Evolutionary conservation across 2,888 invertebrate species (phyloP), one percentile per base, ranked within the genome.

Genomic region (Unio delphinus): DNA sequence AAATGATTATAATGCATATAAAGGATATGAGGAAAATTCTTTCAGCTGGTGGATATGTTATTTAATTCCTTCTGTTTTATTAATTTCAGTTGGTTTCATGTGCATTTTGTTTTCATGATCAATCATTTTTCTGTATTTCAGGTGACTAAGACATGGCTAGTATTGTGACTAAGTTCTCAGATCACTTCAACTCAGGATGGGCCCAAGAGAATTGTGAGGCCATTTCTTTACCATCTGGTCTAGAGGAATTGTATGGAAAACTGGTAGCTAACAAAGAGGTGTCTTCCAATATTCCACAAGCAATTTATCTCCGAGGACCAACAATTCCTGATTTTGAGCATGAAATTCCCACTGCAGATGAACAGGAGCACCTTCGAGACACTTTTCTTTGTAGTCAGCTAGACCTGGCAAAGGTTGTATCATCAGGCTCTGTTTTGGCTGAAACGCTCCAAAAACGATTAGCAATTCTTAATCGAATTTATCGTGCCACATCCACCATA

Each of bases 161-260:
- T 4, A 45, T 45, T 45, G 45, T 45, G 45, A 45, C 45, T 45
- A 92, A 92, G 83, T 93, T 92, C 92, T 89, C 91, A 61, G 93
- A 93, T 71, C 92, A 92, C 80, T 90, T 92, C 62, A 93, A 93
- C 85, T 89, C 91, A 64, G 89, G 91, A 28, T 93, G 93, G 93
- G 90, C 92, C n/a, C 85, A 89, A 67, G 92, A 92, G 85, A 92
- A 92, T 77, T 91, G 92, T 80, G 92, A 92, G 85, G 91, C 92
- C 18, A 70, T 64, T 7, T 61, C 69, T 28, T 91, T 91, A 63
- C 88, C 92, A 69, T 92, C 92, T 84, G 90, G 91, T 30, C 90
- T 92, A 7, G 90, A 91, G 63, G 88, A 90, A 3, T 89, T 93
- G 75, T 93, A 92, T 83, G 92, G 92, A 71, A 88, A 91, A 68